Base-by-base conservation (phyloP, 2,888 invertebrate genomes). In the Cephus runcator region DNA sequence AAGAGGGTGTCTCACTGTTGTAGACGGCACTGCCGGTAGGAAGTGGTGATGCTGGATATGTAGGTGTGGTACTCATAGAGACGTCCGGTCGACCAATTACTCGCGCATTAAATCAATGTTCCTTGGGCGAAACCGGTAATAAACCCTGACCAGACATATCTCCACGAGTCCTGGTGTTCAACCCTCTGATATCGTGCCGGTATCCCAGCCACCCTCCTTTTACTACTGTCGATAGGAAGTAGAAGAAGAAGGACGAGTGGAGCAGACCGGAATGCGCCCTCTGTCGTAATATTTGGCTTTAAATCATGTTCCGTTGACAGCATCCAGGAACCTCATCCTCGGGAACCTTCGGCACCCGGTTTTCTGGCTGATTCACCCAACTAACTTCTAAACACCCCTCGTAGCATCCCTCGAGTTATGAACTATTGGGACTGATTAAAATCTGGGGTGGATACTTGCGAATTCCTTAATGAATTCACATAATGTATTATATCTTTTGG, bases 241-340 rank as follows among this genome's bases (percentile, higher is more conserved):
- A 4, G 40, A 40, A 40, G 69, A n/a, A 69, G 34, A n/a, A 69
- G 33, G 69, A 69, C 31, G 69, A 30, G 80, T 82, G 77, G 80
- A 85, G 90, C 40, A 40, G 40, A 15, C 40, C 12, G 40, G 91
- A 91, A 91, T 91, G 88, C 85, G 86, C 84, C 85, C 85, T 87
- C 88, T 90, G 90, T 90, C 89, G 91, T 90, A 91, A 91, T 91
- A 91, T 91, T 91, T 91, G 90, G 90, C 91, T 91, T 91, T 91
- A 91, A 91, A 91, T 91, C 91, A 91, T 91, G 90, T 89, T 85
- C 83, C 88, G 90, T 84, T 90, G 91, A 90, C 91, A 88, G 90
- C 83, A 79, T 77, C 77, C 77, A 77, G 31, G 69, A 71, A 75
- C 74, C 74, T 71, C 40, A 15, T 40, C 40, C 40, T 40, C 40